Evolutionary conservation across 1,140 invertebrate genomes (phyloP), one percentile per base, ranked within the genome.

Genomic region (Temnothorax curvispinosus): DNA sequence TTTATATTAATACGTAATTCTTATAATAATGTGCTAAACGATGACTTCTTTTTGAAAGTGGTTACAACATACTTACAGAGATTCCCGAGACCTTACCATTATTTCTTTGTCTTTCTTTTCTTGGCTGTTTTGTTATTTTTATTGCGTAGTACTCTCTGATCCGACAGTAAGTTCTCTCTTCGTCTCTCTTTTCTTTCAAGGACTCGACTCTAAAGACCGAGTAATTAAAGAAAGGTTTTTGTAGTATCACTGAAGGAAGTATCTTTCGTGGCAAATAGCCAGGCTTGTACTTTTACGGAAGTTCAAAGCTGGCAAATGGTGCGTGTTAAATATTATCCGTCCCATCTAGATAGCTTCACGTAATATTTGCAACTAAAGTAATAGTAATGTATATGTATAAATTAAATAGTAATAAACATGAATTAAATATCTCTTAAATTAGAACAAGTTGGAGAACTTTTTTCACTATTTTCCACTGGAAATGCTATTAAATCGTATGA

Each of bases 191-290:
- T n/a, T 69, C 65, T 47, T 27, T 75, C 72, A 60, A 74, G 54
- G 5, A 47, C 38, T 74, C 69, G 56, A 74, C 80, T 84, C 62
- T 75, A 84, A 84, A 84, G 80, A 84, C 41, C 69, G 56, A 84
- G 80, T 84, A 84, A 84, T 84, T 84, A 84, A 75, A 84, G 80
- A 75, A 84, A 62, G 54, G 54, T 84, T 84, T 82, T 67, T 74
- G 41, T 47, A 60, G 54, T 62, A 75, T 75, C 41, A 62, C 41
- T 50, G 13, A 50, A 41, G 41, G 54, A 74, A 84, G 54, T 58
- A 54, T 84, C 32, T 84, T 60, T 35, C 32, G 27, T 84, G n/a
- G 54, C 18, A 44, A 47, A 75, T 50, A 21, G 52, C n/a, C 35
- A 47, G 32, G 2, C 8, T 47, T 11, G 77, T 27, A 74, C 9